Base-by-base conservation (phyloP, 1,140 invertebrate species). In the Platorchestia sp. region DNA sequence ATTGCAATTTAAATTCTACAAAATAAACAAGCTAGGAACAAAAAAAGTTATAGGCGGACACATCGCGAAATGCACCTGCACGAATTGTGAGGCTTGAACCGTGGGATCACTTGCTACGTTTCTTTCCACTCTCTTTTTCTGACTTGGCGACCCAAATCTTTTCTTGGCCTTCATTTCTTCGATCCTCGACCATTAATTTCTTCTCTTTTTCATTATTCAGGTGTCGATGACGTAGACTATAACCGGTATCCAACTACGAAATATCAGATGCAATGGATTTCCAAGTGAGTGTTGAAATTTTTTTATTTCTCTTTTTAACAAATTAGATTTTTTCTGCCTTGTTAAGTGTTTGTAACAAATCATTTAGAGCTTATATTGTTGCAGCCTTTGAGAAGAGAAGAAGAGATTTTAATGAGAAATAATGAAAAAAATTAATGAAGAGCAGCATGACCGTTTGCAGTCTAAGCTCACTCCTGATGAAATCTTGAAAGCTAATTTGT, bases 251-350 rank as follows among this genome's bases (percentile, higher is more conserved):
- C 99, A 0, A 97, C 97, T 95, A 98, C 98, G 97, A 98, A 98
- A 44, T 98, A 99, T 96, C 99, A 99, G 97, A 97, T 98, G 91
- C 97, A 97, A n/a, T 99, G 99, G 99, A 97, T 99, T 36, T 93
- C 91, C 45, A 44, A 93, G 91, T 93, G 45, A 93, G 91, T 93
- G 14, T 6, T 75, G 59, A 22, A 75, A 22, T 27, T 75, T 27
- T 36, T 75, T 75, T 10, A 75, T 22, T 75, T 3, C 36, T 36
- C 14, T 75, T 75, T 19, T 36, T 75, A 75, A 75, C 10, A 19
- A 3, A 3, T 10, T 75, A 36, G 14, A 75, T 3, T 75, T 75
- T 1, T 75, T 10, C 59, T 75, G 59, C 36, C 1, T 75, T 75
- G 47, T 75, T 3, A 36, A 75, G 14, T 75, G 14, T 10, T 75